Evolutionary conservation across 2,888 invertebrate species (phyloP), one percentile per base, ranked within the genome.

Genomic region (Pachymerium ferrugineum): DNA sequence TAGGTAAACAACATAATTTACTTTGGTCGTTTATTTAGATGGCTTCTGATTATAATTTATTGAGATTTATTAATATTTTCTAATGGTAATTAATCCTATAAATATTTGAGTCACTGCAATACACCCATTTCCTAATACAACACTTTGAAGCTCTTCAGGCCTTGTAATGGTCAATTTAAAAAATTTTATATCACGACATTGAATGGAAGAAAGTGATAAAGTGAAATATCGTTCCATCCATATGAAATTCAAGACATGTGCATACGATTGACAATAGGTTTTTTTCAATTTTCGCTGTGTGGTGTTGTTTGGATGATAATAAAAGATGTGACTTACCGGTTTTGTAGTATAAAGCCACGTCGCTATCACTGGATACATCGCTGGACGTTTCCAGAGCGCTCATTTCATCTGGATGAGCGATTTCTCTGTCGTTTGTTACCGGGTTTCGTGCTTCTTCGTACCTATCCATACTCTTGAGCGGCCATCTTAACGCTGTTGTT

Each of bases 311-410:
- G n/a, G n/a, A n/a, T n/a, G n/a, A n/a, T n/a, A n/a, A n/a, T n/a
- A n/a, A n/a, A n/a, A n/a, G n/a, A n/a, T n/a, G 33, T 30, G 28
- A 35, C 77, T 74, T 73, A 77, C 77, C 77, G 22, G 76, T 70
- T 73, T 77, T 77, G 70, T 76, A 77, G 67, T 76, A 77, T 30
- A 74, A 68, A 19, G 76, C 74, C 14, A 76, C 75, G 68, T 77
- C 77, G 22, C 75, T 74, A 73, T 77, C 77, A 54, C 77, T 76
- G 10, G 77, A 78, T 8, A 74, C 73, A 74, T 77, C 76, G 30
- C 75, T 77, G 25, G 74, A 76, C 38, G 76, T 75, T 70, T 77
- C 77, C 25, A 75, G 74, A 16, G 73, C 75, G 70, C 77, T 77
- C 77, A 78, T 78, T 47, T 47, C 47, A 47, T 47, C 47, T 3